Evolutionary conservation across 1,140 invertebrate genomes (phyloP).

Genomic region (Philaenus spumarius): DNA sequence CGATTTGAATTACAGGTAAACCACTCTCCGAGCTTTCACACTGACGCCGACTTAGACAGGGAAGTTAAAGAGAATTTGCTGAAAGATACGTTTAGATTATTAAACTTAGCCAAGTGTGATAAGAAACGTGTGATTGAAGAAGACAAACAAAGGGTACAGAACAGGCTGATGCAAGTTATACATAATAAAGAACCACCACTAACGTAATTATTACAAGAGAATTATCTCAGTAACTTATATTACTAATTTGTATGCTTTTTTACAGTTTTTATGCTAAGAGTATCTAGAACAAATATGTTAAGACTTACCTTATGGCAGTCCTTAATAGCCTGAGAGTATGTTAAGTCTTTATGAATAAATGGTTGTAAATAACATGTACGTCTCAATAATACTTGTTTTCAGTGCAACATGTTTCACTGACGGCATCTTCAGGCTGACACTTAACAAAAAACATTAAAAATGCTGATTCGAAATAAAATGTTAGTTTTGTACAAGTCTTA

Average conservation of each 20-base stretch:
- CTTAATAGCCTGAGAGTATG: too few species aligned
- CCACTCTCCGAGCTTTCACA: constrained; percentile 87
- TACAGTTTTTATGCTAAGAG: background rate
- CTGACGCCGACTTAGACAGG: constrained; percentile 71
- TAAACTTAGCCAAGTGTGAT: constrained; percentile 74
- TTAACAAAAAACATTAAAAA: too few species aligned
- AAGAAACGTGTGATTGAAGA: constrained; percentile 65
- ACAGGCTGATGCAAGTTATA: constrained; percentile 42
- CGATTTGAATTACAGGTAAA: constrained; percentile 54
- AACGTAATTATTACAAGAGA: too few species aligned
- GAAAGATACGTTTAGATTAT: constrained; percentile 73
- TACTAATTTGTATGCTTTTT: background rate
- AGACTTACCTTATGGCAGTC: too few species aligned
- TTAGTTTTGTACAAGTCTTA: too few species aligned
- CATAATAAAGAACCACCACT: background rate
- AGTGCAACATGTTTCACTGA: too few species aligned
- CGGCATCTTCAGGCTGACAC: too few species aligned
- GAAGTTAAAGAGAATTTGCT: constrained; percentile 78
- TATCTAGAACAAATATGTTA: background rate
- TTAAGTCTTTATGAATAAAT: too few species aligned
- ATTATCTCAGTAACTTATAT: too few species aligned
- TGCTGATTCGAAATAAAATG: too few species aligned
- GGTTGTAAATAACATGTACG: too few species aligned
- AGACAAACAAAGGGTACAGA: constrained; percentile 57
- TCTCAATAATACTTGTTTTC: too few species aligned